Evolutionary conservation across 1,140 invertebrate genomes (phyloP), one percentile per base, ranked within the genome.

Genomic region (Hyles vespertilio): DNA sequence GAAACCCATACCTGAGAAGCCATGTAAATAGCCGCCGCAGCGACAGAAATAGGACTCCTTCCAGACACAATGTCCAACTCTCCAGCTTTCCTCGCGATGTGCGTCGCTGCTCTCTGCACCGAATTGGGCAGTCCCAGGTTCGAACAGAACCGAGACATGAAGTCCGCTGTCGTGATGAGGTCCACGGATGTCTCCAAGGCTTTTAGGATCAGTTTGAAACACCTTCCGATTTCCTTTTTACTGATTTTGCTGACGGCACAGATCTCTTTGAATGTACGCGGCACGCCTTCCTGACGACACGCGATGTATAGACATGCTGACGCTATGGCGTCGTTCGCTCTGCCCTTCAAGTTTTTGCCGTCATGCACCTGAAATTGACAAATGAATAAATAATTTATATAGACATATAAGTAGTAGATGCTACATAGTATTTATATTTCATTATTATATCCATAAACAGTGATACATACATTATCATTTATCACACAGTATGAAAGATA

Each of bases 11-110:
- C 95, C 89, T 98, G 97, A 46, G 97, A 99, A 1, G 99, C 98
- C 98, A 99, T 99, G 79, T 99, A 99, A 76, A 99, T 99, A 51
- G 99, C 98, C 50, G 99, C 98, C 43, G 99, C 99, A 1, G 99
- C 97, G 2, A 99, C 98, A 0, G 98, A 99, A 68, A 99, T 99
- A 0, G 99, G 99, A 68, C 98, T 99, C 77, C 98, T 93, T n/a
- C 98, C 98, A 61, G 98, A 96, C 8, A 99, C 98, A 79, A 99
- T 96, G 79, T 99, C 98, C 78, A 99, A 87, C 79, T 99, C 98
- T 0, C 98, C 97, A 50, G 98, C 98, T 86, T 97, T 98, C 65
- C 95, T 92, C 0, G 98, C 98, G 79, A 99, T 99, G 77, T 98
- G 94, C 5, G 98, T 99, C 0, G 99, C 98, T 12, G 97, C 98